Conservation (phyloP, 2,113 vertebrate genomes). For the Phaethornis superciliosus region DNA sequence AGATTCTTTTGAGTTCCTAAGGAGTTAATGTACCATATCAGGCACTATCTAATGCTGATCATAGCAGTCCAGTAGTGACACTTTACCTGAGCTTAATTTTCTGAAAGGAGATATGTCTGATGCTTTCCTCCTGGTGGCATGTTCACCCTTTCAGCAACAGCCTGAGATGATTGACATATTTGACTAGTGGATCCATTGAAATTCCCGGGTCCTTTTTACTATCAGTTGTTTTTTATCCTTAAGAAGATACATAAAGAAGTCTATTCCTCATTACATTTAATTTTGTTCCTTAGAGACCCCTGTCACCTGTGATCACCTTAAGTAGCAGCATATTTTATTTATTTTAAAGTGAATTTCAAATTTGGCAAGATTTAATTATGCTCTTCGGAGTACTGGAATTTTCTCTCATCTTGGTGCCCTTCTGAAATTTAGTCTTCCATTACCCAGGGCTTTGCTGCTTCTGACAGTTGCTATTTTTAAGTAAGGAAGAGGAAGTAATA, state of each 20-base stretch:
- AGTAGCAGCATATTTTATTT: neutral
- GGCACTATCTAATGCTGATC: neutral
- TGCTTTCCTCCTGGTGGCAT: neutral
- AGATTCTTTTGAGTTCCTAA: neutral
- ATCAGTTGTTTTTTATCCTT: neutral
- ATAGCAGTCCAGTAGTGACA: neutral
- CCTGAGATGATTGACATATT: neutral
- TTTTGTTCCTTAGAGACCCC: neutral
- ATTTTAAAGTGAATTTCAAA: neutral
- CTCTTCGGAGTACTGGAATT: neutral
- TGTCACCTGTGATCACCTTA: neutral
- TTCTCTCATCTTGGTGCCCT: neutral
- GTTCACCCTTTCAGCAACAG: neutral
- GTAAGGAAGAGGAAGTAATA: neutral
- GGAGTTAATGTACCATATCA: neutral
- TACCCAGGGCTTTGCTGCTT: neutral
- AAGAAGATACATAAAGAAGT: neutral
- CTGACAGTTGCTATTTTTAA: neutral
- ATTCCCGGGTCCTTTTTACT: neutral
- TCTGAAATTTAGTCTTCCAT: neutral
- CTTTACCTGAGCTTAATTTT: neutral
- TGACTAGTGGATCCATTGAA: neutral
- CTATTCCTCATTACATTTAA: neutral
- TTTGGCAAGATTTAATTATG: neutral
- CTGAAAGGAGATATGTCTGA: neutral